These are phyloP conservation scores for Pheosia gnoma DNA, from an alignment of 2,888 invertebrate species.

Conservation along the genomic window DNA sequence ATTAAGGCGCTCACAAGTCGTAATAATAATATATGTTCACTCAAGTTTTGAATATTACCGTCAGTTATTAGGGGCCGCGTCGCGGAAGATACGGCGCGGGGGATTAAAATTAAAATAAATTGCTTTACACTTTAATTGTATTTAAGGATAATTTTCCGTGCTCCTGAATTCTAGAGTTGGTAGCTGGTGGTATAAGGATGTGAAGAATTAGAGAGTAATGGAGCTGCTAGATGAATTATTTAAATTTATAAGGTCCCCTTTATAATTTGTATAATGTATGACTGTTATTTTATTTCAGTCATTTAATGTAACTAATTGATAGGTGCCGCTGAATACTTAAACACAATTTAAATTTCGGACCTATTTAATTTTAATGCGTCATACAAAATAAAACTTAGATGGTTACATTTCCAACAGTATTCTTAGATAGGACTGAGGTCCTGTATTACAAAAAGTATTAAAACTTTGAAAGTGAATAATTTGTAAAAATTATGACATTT, in stretches of 20 bases:
- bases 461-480: too few relatives aligned
- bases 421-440: too few relatives aligned
- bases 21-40: slow-evolving; percentile 56
- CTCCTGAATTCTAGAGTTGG: slow-evolving; percentile 77
- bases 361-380: too few relatives aligned
- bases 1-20: slow-evolving; percentile 51
- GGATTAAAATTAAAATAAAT: slow-evolving; percentile 82
- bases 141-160: slow-evolving; percentile 82
- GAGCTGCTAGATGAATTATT: slow-evolving; percentile 31
- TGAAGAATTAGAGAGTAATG: slow-evolving; percentile 46
- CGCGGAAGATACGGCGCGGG: slow-evolving; percentile 55
- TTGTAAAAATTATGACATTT: too few relatives aligned
- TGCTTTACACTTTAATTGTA: slow-evolving; percentile 82
- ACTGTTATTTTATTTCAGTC: too few relatives aligned
- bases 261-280: too few relatives aligned
- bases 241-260: background rate
- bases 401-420: too few relatives aligned
- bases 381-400: too few relatives aligned
- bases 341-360: too few relatives aligned
- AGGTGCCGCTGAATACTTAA: too few relatives aligned
- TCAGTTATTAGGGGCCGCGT: slow-evolving; percentile 57
- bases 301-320: too few relatives aligned
- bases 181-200: slow-evolving; percentile 64
- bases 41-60: slow-evolving; percentile 64
- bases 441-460: too few relatives aligned